These are phyloP conservation scores for Sturnus vulgaris DNA, from an alignment of 2,113 vertebrate genomes.

Conservation along the genomic window DNA sequence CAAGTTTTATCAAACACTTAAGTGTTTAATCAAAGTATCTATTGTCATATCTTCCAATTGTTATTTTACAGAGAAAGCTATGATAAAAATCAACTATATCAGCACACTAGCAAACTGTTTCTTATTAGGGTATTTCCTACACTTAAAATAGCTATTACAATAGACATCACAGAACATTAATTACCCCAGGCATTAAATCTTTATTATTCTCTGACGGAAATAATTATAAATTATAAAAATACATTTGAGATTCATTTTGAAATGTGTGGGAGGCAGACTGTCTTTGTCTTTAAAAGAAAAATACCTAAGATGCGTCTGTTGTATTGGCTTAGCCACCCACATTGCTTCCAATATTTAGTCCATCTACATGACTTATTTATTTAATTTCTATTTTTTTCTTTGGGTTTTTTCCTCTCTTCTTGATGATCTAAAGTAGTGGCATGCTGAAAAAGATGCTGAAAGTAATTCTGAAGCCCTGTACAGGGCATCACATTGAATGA, in stretches of 20 bases:
- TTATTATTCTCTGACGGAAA: background rate
- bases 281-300: background rate
- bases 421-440: background rate
- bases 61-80: background rate
- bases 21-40: background rate
- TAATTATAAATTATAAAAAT: slow-evolving; percentile 8
- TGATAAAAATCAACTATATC: slow-evolving; percentile 44
- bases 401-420: background rate
- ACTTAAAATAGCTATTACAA: slow-evolving; percentile 20
- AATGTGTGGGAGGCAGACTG: background rate
- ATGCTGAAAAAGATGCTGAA: background rate
- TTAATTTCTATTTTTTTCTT: background rate
- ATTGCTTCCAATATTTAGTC: background rate
- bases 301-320: background rate
- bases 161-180: slow-evolving; percentile 7
- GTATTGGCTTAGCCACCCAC: background rate
- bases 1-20: background rate
- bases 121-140: slow-evolving; percentile 52
- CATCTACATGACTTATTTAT: background rate
- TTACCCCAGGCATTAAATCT: background rate
- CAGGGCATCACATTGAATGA: background rate
- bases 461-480: background rate
- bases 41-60: slow-evolving; percentile 44
- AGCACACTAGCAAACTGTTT: background rate
- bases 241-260: slow-evolving; percentile 29